Conservation (phyloP, 2,797 vertebrate species). For the Peromyscus attwateri region DNA sequence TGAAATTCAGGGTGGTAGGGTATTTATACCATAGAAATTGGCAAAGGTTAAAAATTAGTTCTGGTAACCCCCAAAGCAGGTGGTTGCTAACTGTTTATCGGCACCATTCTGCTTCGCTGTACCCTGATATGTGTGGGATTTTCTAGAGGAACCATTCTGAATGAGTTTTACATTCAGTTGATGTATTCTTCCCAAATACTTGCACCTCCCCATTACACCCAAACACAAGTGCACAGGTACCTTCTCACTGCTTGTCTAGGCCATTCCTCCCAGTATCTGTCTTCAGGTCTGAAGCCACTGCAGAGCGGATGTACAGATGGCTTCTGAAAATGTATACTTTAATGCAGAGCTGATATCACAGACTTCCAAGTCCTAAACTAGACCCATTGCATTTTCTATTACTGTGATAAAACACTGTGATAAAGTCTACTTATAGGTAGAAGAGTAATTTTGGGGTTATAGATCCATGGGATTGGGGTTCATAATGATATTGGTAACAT, state of each 20-base stretch:
- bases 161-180: not conserved
- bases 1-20: not conserved
- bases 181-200: not conserved
- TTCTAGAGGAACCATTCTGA: not conserved
- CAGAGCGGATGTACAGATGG: not conserved
- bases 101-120: not conserved
- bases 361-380: not conserved
- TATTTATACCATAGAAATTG: not conserved
- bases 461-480: not conserved
- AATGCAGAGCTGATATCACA: not conserved
- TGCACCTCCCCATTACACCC: not conserved
- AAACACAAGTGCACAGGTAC: not conserved
- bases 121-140: not conserved
- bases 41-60: constrained; percentile 1
- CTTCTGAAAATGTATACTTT: not conserved
- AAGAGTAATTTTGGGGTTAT: not conserved
- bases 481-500: not conserved
- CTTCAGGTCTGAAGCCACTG: not conserved
- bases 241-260: not conserved
- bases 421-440: not conserved
- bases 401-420: not conserved
- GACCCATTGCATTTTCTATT: not conserved
- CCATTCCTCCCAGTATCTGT: not conserved
- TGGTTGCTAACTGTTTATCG: not conserved
- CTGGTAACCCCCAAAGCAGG: not conserved